These are phyloP conservation scores for Pogonocichla stellata DNA, from an alignment of 2,113 vertebrate genomes.

Conservation along the genomic window DNA sequence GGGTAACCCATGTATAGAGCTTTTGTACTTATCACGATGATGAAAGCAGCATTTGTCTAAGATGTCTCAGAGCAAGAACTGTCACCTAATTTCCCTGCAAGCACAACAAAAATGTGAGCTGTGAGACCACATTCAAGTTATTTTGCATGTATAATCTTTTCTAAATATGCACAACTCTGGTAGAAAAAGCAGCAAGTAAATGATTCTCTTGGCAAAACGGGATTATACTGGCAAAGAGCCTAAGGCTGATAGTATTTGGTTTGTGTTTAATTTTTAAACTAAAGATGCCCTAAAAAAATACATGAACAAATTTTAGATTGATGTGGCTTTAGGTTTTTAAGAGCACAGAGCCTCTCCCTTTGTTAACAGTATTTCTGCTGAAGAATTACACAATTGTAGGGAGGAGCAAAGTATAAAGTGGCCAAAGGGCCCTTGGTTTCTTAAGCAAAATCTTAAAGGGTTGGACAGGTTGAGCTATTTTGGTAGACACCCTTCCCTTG, in stretches of 20 bases:
- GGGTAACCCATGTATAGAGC: neutral
- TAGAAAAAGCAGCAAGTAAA: neutral
- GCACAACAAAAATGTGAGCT: neutral
- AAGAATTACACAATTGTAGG: neutral
- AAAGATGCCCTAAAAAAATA: neutral
- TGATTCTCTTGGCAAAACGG: neutral
- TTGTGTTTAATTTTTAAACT: neutral
- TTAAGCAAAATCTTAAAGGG: neutral
- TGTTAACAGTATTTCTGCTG: neutral
- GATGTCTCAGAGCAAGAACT: fast-evolving
- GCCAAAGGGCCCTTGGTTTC: neutral
- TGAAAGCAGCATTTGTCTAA: neutral
- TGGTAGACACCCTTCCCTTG: neutral
- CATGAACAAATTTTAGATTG: neutral
- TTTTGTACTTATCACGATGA: neutral
- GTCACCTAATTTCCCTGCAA: neutral
- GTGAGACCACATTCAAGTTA: neutral
- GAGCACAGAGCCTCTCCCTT: neutral
- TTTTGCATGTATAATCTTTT: neutral
- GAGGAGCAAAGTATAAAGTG: neutral
- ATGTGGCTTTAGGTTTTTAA: neutral
- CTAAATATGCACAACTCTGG: neutral
- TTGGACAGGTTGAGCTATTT: neutral
- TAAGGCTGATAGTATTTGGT: neutral
- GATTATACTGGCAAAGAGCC: neutral